A percentile compares a stretch with the other conserved stretches of the same genome.
Evolutionary conservation across 2,888 invertebrate genomes (phyloP).

Genomic region (Eupeodes latifasciatus): DNA sequence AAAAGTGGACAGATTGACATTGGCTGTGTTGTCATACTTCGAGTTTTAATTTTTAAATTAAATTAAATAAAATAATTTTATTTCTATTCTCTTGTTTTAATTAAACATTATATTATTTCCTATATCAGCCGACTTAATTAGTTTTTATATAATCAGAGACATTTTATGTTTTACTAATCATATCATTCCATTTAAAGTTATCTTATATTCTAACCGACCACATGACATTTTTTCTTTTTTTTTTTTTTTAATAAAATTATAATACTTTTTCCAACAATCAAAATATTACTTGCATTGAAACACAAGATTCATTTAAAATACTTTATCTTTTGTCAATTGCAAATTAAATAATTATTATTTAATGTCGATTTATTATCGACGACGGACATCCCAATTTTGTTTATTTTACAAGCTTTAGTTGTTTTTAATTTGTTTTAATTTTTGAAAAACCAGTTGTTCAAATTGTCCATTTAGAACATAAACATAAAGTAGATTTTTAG

Average conservation of each 20-base stretch:
- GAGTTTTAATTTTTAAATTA: not conserved
- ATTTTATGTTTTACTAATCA: slow-evolving; percentile 30
- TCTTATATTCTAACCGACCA: slow-evolving; percentile 11
- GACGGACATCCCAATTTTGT: not conserved
- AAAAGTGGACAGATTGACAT: not conserved
- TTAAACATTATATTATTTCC: too few species aligned
- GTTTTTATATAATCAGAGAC: slow-evolving; percentile 5
- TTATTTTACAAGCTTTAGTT: not conserved
- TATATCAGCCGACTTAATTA: not conserved
- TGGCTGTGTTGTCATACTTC: slow-evolving; percentile 7
- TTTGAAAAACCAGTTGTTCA: slow-evolving; percentile 56
- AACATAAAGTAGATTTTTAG: slow-evolving; percentile 37
- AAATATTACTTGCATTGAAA: not conserved
- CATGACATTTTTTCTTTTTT: slow-evolving; percentile 29
- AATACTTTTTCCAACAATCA: not conserved
- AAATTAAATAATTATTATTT: not conserved
- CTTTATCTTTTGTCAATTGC: not conserved
- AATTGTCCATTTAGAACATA: slow-evolving; percentile 66
- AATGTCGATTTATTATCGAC: not conserved
- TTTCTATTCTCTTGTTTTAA: not conserved
- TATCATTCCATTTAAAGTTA: slow-evolving; percentile 56
- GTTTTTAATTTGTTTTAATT: not conserved
- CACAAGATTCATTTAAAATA: not conserved
- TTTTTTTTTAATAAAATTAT: not conserved
- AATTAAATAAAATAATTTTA: not conserved